phyloP scores from a whole-genome alignment of 2,797 vertebrate genomes.

The Nasua narica region DNA sequence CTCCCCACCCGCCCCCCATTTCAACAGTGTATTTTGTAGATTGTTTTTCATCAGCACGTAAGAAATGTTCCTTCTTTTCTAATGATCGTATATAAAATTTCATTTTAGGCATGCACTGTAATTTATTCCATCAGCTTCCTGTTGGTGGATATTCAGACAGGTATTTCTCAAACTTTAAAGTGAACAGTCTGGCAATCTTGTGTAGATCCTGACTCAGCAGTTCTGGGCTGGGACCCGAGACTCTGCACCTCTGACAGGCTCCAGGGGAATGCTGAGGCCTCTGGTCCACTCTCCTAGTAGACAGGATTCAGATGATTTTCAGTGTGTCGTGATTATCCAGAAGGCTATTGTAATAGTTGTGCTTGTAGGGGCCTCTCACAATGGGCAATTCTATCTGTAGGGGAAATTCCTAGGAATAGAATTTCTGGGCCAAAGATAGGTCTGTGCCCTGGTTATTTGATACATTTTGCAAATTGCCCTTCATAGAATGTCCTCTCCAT shows the following conservation, averaged over 20 bases:
- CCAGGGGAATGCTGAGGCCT: not conserved
- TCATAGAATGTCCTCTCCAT: not conserved
- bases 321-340: not conserved
- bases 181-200: not conserved
- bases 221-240: not conserved
- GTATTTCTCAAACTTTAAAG: not conserved
- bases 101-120: not conserved
- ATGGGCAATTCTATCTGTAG: not conserved
- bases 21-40: not conserved
- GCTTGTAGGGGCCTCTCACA: not conserved
- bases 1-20: not conserved
- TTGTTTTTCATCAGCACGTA: not conserved
- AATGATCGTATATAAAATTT: not conserved
- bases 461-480: not conserved
- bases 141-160: not conserved
- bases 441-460: not conserved
- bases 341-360: not conserved
- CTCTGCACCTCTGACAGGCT: not conserved
- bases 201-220: not conserved
- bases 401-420: not conserved
- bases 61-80: not conserved
- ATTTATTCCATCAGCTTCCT: not conserved
- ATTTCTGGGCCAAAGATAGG: not conserved
- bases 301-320: not conserved
- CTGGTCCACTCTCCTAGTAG: not conserved